phyloP scores from a whole-genome alignment of 2,888 invertebrate species.

The Caenorhabditis sp. region DNA sequence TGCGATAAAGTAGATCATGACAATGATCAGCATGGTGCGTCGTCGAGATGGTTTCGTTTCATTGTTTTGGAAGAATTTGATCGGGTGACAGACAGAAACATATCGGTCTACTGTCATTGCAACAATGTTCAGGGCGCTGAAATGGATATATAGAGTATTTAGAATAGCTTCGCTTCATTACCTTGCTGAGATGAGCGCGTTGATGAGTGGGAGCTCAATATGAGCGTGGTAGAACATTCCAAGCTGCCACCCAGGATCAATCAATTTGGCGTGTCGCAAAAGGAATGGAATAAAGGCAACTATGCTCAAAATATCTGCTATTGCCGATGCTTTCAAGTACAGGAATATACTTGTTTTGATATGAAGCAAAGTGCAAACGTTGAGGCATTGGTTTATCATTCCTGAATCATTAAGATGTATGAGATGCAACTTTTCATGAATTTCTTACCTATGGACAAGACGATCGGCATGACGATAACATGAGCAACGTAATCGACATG shows the following conservation, averaged over 20 bases:
- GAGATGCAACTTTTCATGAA: background rate
- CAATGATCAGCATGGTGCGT: slow-evolving; percentile 83
- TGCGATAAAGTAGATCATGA: slow-evolving; percentile 83
- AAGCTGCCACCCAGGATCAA: slow-evolving; percentile 84
- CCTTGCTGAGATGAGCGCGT: slow-evolving; percentile 85
- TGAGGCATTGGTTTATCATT: slow-evolving; percentile 82
- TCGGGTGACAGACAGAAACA: slow-evolving; percentile 84
- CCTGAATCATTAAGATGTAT: slow-evolving; percentile 63
- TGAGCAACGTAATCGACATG: slow-evolving; percentile 79
- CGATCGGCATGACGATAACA: slow-evolving; percentile 78
- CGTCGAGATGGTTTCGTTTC: slow-evolving; percentile 80
- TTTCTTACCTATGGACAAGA: slow-evolving; percentile 74
- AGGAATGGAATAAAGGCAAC: slow-evolving; percentile 86
- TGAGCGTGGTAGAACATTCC: slow-evolving; percentile 86
- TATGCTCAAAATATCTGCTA: slow-evolving; percentile 89
- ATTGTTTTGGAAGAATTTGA: slow-evolving; percentile 77
- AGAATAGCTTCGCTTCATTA: slow-evolving; percentile 32
- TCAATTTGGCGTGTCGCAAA: slow-evolving; percentile 75
- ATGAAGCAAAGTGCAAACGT: slow-evolving; percentile 83
- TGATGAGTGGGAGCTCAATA: slow-evolving; percentile 84
- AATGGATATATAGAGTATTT: too few relatives aligned
- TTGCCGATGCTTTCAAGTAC: slow-evolving; percentile 87
- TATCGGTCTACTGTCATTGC: slow-evolving; percentile 85
- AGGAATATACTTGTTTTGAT: slow-evolving; percentile 77
- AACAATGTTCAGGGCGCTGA: slow-evolving; percentile 85